Conservation (phyloP, 2,113 vertebrate genomes). For the Zosterops borbonicus region DNA sequence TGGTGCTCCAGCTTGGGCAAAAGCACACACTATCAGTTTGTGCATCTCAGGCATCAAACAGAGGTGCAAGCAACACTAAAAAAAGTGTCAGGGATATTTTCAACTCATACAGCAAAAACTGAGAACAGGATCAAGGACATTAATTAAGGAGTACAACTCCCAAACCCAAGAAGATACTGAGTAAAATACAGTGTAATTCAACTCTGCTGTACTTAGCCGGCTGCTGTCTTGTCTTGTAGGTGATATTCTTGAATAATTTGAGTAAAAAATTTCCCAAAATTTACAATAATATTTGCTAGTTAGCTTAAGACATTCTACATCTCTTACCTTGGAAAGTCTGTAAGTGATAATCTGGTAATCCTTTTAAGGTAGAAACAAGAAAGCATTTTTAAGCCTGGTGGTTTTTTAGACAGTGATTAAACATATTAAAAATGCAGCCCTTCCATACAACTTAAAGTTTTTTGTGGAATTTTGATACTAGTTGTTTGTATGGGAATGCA, state of each 20-base stretch:
- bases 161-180: not conserved
- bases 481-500: not conserved
- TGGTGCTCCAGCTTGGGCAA: not conserved
- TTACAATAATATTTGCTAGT: not conserved
- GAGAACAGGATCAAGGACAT: not conserved
- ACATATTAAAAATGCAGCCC: not conserved
- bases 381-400: not conserved
- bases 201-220: not conserved
- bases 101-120: not conserved
- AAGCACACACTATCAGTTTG: not conserved
- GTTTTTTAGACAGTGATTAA: not conserved
- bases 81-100: not conserved
- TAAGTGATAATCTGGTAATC: not conserved
- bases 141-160: not conserved
- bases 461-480: not conserved
- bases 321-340: not conserved
- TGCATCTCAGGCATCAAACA: not conserved
- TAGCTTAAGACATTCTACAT: not conserved
- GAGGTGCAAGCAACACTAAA: not conserved
- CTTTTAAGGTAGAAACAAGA: not conserved
- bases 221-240: not conserved
- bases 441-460: not conserved
- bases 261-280: not conserved
- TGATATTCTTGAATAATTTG: not conserved
- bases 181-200: not conserved